Evolutionary conservation across 2,113 vertebrate genomes (phyloP).

Genomic region (Sigmodon hispidus): DNA sequence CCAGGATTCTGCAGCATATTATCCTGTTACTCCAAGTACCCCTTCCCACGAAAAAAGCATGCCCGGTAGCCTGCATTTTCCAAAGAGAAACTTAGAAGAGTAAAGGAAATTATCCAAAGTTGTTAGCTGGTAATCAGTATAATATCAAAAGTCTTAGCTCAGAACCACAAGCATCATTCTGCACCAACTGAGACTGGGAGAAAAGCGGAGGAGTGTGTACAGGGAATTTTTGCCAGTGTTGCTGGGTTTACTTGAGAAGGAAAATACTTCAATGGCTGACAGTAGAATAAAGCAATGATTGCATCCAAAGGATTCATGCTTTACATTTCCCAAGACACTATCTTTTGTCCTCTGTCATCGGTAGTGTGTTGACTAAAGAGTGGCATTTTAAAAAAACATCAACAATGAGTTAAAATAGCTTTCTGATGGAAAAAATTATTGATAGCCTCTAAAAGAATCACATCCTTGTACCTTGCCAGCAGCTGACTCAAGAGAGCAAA

Average conservation of each 20-base stretch:
- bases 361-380: slow-evolving; percentile 14
- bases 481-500: slow-evolving; percentile 61
- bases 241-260: neutral
- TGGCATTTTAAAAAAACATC: slow-evolving; percentile 36
- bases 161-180: neutral
- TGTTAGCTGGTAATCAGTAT: neutral
- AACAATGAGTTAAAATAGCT: slow-evolving; percentile 64
- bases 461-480: neutral
- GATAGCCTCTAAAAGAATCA: slow-evolving; percentile 53
- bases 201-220: neutral
- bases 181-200: neutral
- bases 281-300: slow-evolving; percentile 18
- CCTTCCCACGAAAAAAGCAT: neutral
- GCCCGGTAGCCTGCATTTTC: neutral
- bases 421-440: slow-evolving; percentile 68
- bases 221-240: neutral
- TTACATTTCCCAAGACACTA: slow-evolving; percentile 55
- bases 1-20: neutral
- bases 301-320: neutral
- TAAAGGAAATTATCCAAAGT: neutral
- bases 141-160: neutral
- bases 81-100: slow-evolving; percentile 18
- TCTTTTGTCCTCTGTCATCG: slow-evolving; percentile 55
- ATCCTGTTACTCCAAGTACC: neutral
- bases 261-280: neutral